Base-by-base conservation (phyloP, 2,888 invertebrate species). In the Temnothorax ravouxi region DNA sequence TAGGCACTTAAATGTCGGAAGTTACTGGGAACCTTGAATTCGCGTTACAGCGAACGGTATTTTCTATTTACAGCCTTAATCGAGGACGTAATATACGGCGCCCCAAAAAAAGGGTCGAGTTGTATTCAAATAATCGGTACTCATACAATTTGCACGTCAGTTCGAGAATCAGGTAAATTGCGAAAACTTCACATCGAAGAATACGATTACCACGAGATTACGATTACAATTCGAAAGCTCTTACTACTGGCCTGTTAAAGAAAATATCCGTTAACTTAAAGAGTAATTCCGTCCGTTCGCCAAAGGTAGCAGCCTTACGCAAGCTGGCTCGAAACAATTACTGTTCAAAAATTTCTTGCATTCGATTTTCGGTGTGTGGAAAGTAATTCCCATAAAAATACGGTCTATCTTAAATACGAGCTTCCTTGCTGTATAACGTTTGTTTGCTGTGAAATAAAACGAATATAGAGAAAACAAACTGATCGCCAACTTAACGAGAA, bases 1-100 rank as follows among this genome's bases (percentile, higher is more conserved):
- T 89, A 89, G 89, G 89, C 89, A 89, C 89, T 89, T 89, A 90
- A 89, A 90, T 86, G 83, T 89, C 83, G 87, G 87, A 87, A 88
- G 77, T 88, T 83, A 80, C 76, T 64, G 80, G 84, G 85, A 89
- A 88, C 88, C 88, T 89, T 82, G 85, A 87, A 86, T 80, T 84
- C 84, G 88, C 81, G 87, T 83, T 72, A 80, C 83, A 79, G 83
- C 83, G 88, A 87, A 85, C 81, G 81, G 86, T 85, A 88, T 82
- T 86, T 87, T 69, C 81, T 91, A 91, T 91, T 88, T 91, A 90
- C 91, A 91, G 89, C 86, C 87, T 89, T 86, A 81, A 86, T 86
- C 79, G 85, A 74, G 82, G 18, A 84, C 86, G 81, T 79, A 66
- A 76, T 56, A 76, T 56, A 15, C 21, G 13, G 34, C 47, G 59